A percentile compares a stretch with the other conserved stretches of the same genome.
Evolutionary conservation across 2,888 invertebrate species (phyloP).

Genomic region (Pandemis corylana): DNA sequence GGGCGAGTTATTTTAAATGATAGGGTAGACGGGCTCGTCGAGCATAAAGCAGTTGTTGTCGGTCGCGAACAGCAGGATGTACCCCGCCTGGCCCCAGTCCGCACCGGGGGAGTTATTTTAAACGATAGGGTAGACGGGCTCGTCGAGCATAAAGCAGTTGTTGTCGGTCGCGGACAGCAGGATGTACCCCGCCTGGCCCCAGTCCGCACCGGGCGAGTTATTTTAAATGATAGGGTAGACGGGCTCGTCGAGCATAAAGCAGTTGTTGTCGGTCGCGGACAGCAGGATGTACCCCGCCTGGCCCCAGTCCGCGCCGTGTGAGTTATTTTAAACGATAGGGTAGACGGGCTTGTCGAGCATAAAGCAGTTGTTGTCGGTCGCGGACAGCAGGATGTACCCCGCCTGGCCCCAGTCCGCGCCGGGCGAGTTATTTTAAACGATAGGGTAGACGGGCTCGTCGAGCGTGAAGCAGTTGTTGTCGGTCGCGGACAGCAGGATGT

Average conservation of each 20-base stretch:
- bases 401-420: constrained; percentile 43
- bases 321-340: constrained; percentile 46
- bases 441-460: constrained; percentile 50
- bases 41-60: constrained; percentile 58
- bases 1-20: constrained; percentile 3
- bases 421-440: constrained; percentile 42
- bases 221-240: constrained; percentile 46
- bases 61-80: constrained; percentile 52
- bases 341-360: constrained; percentile 52
- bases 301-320: no score
- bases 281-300: constrained; percentile 59
- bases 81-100: constrained; percentile 61
- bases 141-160: constrained; percentile 55
- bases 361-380: constrained; percentile 57
- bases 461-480: constrained; percentile 59
- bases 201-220: constrained; percentile 33
- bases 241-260: constrained; percentile 51
- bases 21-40: constrained; percentile 50
- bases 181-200: constrained; percentile 64
- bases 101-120: neutral
- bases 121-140: constrained; percentile 49
- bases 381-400: constrained; percentile 57
- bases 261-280: constrained; percentile 57
- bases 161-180: constrained; percentile 53
- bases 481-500: constrained; percentile 53